Evolutionary conservation across 2,797 vertebrate genomes (phyloP).

Genomic region (Rhodeus uyekii): DNA sequence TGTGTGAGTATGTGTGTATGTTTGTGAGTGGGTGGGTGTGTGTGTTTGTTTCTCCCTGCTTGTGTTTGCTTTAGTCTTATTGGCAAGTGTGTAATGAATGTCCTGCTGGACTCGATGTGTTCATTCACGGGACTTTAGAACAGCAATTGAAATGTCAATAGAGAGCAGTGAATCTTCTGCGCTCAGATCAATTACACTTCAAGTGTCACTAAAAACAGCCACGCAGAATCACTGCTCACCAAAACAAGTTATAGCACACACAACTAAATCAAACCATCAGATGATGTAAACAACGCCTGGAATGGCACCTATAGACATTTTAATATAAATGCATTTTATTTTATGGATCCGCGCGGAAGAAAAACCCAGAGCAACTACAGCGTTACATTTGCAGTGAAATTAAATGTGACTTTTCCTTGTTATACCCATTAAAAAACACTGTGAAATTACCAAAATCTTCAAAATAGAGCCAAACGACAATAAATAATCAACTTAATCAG

Average conservation of each 20-base stretch:
- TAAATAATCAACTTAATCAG: too few relatives aligned
- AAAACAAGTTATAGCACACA: neutral
- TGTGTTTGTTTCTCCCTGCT: neutral
- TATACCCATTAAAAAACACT: too few relatives aligned
- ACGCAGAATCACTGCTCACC: too few relatives aligned
- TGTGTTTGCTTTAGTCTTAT: slow-evolving; percentile 20
- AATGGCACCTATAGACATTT: neutral
- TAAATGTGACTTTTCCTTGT: too few relatives aligned
- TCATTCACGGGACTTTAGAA: slow-evolving; percentile 62
- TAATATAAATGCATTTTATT: neutral
- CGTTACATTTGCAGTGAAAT: too few relatives aligned
- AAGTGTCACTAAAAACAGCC: too few relatives aligned
- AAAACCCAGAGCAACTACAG: neutral
- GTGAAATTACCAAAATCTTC: neutral
- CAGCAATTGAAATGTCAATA: slow-evolving; percentile 66
- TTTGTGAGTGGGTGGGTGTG: neutral
- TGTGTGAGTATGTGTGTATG: neutral
- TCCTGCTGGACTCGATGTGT: slow-evolving; percentile 26
- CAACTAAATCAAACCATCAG: neutral
- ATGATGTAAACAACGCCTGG: neutral
- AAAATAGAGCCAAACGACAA: too few relatives aligned
- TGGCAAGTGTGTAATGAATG: slow-evolving; percentile 24
- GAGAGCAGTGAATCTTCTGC: slow-evolving; percentile 55
- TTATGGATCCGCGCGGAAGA: neutral
- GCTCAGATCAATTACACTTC: slow-evolving; percentile 61